phyloP scores from a whole-genome alignment of 2,888 invertebrate genomes.

The Tiliacea citrago region DNA sequence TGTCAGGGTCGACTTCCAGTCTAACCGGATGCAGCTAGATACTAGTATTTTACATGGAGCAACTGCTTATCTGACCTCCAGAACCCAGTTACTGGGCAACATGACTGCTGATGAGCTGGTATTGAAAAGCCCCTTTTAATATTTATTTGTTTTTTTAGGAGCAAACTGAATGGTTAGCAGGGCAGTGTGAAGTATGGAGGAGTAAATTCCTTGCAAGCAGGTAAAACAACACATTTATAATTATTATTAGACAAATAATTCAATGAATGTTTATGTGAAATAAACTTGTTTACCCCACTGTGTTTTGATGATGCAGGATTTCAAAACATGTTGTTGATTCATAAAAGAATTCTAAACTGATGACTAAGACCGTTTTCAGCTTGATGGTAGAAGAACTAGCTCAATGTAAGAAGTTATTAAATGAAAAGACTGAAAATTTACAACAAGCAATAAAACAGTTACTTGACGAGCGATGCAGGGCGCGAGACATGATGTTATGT shows the following conservation, averaged over 20 bases:
- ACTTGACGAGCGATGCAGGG: slow-evolving; percentile 92
- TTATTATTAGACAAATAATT: no score
- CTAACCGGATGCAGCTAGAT: no score
- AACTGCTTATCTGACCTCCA: no score
- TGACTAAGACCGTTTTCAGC: slow-evolving; percentile 86
- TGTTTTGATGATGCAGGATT: not conserved
- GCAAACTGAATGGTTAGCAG: slow-evolving; percentile 97
- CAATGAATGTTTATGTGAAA: not conserved
- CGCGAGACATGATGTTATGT: slow-evolving; percentile 91
- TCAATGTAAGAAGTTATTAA: slow-evolving; percentile 95
- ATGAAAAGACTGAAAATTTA: slow-evolving; percentile 92
- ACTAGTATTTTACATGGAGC: no score
- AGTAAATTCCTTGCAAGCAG: slow-evolving; percentile 98
- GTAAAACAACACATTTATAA: slow-evolving; percentile 81
- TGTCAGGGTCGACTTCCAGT: no score
- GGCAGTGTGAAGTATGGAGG: slow-evolving; percentile 99
- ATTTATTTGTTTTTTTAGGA: slow-evolving; percentile 87
- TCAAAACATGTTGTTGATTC: slow-evolving; percentile 28
- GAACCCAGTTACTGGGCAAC: no score
- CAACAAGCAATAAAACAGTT: slow-evolving; percentile 93
- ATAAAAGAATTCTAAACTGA: slow-evolving; percentile 7
- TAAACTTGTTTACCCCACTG: slow-evolving; percentile 3
- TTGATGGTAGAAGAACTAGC: slow-evolving; percentile 98
- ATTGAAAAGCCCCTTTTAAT: not conserved
- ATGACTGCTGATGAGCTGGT: no score